Evolutionary conservation across 2,888 invertebrate genomes (phyloP), one percentile per base, ranked within the genome.

Genomic region (Buathra laborator): DNA sequence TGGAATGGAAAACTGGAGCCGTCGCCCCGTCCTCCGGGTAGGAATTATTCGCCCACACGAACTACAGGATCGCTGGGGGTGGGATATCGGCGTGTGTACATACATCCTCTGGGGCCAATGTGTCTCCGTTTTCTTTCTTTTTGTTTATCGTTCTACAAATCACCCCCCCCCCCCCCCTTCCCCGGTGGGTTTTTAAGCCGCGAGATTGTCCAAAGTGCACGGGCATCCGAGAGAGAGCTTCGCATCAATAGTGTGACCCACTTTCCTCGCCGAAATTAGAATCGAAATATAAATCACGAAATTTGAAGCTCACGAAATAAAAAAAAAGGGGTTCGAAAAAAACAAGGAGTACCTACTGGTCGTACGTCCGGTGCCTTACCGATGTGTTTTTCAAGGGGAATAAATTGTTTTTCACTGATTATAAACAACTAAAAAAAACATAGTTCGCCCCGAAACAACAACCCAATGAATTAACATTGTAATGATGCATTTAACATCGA

Each of bases 271-370:
- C 77, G 48, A 81, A 84, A 72, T 81, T 77, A 84, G 51, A 84
- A 81, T 79, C 79, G 77, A 74, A 77, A 74, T 62, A 24, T 77
- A 84, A 81, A 84, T 72, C 72, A 56, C 67, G 76, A 74, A 77
- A 64, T 75, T 44, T 68, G 19, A 75, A 14, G 59, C 14, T 64
- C 44, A n/a, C n/a, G 44, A 24, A 24, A 24, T 1, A 24, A 24
- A 12, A 16, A 16, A 32, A 46, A 56, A 10, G 16, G n/a, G 37
- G 29, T 10, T 29, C 24, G 3, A 56, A 32, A n/a, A 59, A 59
- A 53, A 19, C n/a, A 53, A 16, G 19, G 16, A 53, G 16, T 19
- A 53, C n/a, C 16, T n/a, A n/a, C n/a, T n/a, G 51, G 16, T 19
- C 53, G n/a, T 19, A 19, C 1, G 19, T 10, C 53, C 16, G 19